Conservation (phyloP, 2,797 vertebrate genomes). For the Mustela erminea region DNA sequence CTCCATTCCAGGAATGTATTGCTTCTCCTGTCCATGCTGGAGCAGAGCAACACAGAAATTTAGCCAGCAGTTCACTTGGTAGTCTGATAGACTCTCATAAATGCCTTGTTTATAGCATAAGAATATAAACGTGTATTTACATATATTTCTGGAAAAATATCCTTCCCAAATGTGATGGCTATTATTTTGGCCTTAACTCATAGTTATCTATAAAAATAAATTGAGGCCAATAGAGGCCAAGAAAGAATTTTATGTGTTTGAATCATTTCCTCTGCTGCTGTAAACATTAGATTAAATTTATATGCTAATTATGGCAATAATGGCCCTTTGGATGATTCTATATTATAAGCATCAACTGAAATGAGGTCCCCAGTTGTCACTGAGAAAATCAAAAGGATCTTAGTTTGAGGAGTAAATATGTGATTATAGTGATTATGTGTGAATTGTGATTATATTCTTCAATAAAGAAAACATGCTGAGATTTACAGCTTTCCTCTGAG, state of each 20-base stretch:
- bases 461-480: slow-evolving; percentile 62
- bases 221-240: background rate
- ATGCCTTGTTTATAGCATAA: background rate
- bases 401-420: slow-evolving; percentile 16
- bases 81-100: background rate
- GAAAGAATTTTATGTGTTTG: background rate
- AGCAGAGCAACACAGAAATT: background rate
- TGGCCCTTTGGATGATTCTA: slow-evolving; percentile 40
- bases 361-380: slow-evolving; percentile 50
- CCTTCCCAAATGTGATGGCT: background rate
- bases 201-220: slow-evolving; percentile 60
- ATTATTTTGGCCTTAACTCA: slow-evolving; percentile 62
- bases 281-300: slow-evolving; percentile 71
- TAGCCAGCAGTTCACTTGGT: background rate
- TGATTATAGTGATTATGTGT: slow-evolving; percentile 55
- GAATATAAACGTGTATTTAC: slow-evolving; percentile 6
- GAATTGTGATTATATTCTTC: slow-evolving; percentile 61
- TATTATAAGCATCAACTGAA: slow-evolving; percentile 28
- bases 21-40: background rate
- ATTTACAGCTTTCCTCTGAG: slow-evolving; percentile 62
- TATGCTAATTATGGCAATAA: slow-evolving; percentile 64
- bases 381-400: slow-evolving; percentile 62
- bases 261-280: slow-evolving; percentile 54
- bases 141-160: background rate
- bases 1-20: background rate